phyloP scores from a whole-genome alignment of 1,140 invertebrate genomes.

The Meloidogyne floridensis region DNA sequence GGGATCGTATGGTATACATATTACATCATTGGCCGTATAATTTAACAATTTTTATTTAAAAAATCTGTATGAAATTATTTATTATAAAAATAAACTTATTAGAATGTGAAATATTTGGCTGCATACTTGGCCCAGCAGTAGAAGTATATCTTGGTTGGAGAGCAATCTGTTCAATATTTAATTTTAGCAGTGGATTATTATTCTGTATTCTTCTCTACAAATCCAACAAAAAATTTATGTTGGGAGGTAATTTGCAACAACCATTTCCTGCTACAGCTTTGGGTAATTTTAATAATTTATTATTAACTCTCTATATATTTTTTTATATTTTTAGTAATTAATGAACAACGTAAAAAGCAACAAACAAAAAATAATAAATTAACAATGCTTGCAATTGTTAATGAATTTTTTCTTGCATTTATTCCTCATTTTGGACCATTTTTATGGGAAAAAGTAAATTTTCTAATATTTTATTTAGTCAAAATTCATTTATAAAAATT shows the following conservation, averaged over 20 bases:
- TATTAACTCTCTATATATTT: not conserved
- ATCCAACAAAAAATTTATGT: constrained; percentile 1
- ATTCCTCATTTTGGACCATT: constrained; percentile 30
- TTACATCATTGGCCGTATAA: no score
- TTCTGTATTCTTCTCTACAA: constrained; percentile 19
- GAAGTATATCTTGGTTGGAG: constrained; percentile 26
- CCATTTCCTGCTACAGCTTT: constrained; percentile 12
- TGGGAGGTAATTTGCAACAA: constrained; percentile 1
- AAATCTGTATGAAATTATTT: no score
- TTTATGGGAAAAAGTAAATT: constrained; percentile 28
- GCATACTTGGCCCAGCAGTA: constrained; percentile 21
- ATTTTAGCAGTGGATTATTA: constrained; percentile 14
- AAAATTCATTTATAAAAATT: not conserved
- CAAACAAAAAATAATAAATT: constrained; percentile 25
- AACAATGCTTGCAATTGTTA: constrained; percentile 16
- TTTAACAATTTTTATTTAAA: no score
- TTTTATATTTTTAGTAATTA: not conserved
- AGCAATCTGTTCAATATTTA: constrained; percentile 22
- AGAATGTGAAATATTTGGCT: constrained; percentile 29
- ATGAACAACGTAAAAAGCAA: constrained; percentile 6
- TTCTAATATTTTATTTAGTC: not conserved
- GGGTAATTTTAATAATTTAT: not conserved
- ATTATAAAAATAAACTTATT: no score
- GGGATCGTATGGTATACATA: no score
- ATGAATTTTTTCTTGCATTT: constrained; percentile 29